Evolutionary conservation across 2,888 invertebrate genomes (phyloP).

Genomic region (Tinea trinotella): DNA sequence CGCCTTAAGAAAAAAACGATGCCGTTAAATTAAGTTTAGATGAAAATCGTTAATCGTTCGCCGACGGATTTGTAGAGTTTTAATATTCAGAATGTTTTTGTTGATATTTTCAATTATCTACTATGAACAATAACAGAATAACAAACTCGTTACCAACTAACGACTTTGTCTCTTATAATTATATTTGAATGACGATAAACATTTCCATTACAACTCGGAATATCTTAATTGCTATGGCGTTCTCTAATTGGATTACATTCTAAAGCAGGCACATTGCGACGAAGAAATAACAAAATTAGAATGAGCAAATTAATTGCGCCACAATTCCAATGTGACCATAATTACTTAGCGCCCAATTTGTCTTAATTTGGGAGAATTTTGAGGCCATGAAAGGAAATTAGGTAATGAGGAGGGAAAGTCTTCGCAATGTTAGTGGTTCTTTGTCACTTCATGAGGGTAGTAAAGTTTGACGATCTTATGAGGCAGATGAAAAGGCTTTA

Average conservation of each 20-base stretch:
- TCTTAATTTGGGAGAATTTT: constrained; percentile 13
- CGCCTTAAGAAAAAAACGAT: neutral
- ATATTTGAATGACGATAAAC: too few relatives aligned
- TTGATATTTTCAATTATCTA: too few relatives aligned
- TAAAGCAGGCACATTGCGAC: neutral
- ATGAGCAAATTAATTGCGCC: neutral
- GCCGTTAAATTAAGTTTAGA: constrained; percentile 1
- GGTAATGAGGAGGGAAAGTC: constrained; percentile 5
- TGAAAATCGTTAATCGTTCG: neutral
- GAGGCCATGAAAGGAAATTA: constrained; percentile 12
- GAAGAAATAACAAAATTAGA: neutral
- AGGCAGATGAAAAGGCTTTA: constrained; percentile 9
- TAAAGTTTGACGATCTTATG: constrained; percentile 16
- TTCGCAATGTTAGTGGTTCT: neutral
- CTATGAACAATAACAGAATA: too few relatives aligned
- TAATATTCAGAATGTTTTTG: too few relatives aligned
- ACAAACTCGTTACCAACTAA: too few relatives aligned
- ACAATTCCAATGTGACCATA: constrained; percentile 7
- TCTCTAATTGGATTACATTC: neutral
- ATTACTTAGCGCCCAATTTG: constrained; percentile 1
- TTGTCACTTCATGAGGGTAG: constrained; percentile 17
- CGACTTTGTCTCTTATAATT: too few relatives aligned
- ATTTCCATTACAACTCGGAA: too few relatives aligned
- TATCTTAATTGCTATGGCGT: too few relatives aligned
- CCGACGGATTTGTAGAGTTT: constrained; percentile 2